Evolutionary conservation across 1,140 invertebrate genomes (phyloP).

Genomic region (Dreissena rostriformis): DNA sequence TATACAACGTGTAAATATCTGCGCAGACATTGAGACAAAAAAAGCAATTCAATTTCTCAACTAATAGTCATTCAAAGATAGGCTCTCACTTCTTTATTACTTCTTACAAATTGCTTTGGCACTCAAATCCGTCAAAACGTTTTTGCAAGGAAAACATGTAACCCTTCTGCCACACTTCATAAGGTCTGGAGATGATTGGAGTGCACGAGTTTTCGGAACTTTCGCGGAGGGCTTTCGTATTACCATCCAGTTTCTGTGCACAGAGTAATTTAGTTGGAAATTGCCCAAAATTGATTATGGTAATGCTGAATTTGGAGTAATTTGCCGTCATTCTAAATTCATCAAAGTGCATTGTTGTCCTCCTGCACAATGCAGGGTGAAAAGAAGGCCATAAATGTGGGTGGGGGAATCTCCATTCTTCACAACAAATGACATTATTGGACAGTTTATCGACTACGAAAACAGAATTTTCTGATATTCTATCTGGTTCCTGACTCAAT

Average conservation of each 20-base stretch:
- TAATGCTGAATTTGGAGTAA: slow-evolving; percentile 40
- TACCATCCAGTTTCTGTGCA: slow-evolving; percentile 4
- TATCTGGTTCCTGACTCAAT: no score
- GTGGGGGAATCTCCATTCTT: no score
- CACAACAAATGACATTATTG: no score
- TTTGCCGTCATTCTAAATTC: slow-evolving; percentile 40
- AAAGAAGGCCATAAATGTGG: no score
- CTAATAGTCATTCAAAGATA: slow-evolving; percentile 22
- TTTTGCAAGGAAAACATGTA: not conserved
- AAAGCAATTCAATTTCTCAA: slow-evolving; percentile 28
- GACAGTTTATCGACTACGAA: no score
- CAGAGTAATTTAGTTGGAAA: slow-evolving; percentile 41
- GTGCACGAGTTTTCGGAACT: no score
- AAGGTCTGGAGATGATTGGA: no score
- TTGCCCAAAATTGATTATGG: slow-evolving; percentile 48
- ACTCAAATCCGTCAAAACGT: not conserved
- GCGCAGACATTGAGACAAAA: no score
- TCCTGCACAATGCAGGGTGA: not conserved
- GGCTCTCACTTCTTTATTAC: slow-evolving; percentile 2
- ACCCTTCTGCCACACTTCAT: no score
- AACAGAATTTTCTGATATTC: no score
- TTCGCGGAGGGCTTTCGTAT: not conserved
- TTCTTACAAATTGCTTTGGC: slow-evolving; percentile 37
- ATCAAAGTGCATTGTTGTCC: slow-evolving; percentile 17
- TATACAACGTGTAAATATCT: no score